Conservation (phyloP, 92 coral and sea anemone genomes). For the Anthopleura xanthogrammica region DNA sequence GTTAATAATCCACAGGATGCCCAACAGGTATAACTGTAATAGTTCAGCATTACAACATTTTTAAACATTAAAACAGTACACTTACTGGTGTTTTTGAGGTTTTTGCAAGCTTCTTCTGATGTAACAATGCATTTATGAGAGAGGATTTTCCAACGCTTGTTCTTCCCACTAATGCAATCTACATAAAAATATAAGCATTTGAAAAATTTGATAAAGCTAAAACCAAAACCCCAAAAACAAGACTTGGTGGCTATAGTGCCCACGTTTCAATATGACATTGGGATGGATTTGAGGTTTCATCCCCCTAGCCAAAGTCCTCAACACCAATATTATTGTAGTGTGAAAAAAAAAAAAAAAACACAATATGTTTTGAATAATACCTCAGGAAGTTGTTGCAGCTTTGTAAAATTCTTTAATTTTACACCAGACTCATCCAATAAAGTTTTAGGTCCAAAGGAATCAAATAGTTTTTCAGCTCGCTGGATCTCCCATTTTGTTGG, state of each 20-base stretch:
- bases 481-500: slow-evolving; percentile 35
- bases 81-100: slow-evolving; percentile 80
- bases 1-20: background rate
- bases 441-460: slow-evolving; percentile 54
- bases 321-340: no score
- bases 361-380: slow-evolving; percentile 14
- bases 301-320: no score
- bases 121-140: slow-evolving; percentile 66
- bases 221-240: background rate
- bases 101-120: slow-evolving; percentile 72
- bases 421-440: slow-evolving; percentile 61
- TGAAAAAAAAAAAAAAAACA: background rate
- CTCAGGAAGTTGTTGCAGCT: slow-evolving; percentile 64
- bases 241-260: background rate
- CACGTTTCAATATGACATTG: no score
- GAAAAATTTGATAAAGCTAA: background rate
- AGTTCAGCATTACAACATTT: background rate
- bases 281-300: no score
- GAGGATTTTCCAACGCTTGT: slow-evolving; percentile 93
- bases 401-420: slow-evolving; percentile 46
- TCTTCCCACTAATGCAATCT: slow-evolving; percentile 86
- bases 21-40: background rate
- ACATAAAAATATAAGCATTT: background rate
- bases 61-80: background rate
- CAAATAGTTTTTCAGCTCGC: slow-evolving; percentile 59